Conservation (phyloP, 2,888 invertebrate genomes). For the Xestia xanthographa region DNA sequence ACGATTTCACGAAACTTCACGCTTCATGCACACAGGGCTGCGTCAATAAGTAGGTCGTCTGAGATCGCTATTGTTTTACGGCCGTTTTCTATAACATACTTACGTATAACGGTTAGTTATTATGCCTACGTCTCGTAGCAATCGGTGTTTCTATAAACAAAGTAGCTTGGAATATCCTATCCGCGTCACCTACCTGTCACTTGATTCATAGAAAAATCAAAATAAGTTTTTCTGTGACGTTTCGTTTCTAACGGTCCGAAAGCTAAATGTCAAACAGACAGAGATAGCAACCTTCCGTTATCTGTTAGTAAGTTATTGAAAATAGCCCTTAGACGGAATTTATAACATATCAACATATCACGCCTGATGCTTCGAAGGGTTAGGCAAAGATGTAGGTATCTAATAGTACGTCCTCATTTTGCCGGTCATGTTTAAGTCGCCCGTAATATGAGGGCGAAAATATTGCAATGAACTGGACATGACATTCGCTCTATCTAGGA, state of each 20-base stretch:
- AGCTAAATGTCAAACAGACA: too few species aligned
- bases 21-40: neutral
- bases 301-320: too few species aligned
- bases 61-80: neutral
- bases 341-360: neutral
- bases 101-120: too few species aligned
- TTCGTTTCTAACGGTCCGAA: too few species aligned
- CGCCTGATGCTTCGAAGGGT: neutral
- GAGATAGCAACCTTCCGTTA: too few species aligned
- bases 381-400: neutral
- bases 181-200: too few species aligned
- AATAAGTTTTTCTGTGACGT: too few species aligned
- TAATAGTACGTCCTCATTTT: neutral
- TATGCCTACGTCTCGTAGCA: too few species aligned
- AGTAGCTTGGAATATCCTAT: too few species aligned
- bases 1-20: slow-evolving; percentile 30
- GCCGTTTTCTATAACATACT: too few species aligned
- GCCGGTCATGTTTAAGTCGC: neutral
- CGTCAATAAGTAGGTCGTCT: slow-evolving; percentile 13
- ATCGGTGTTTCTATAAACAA: too few species aligned
- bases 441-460: neutral
- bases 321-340: neutral
- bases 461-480: neutral
- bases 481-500: neutral
- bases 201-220: too few species aligned